These are phyloP conservation scores for Cavia porcellus DNA, from an alignment of 2,113 vertebrate genomes.

Conservation along the genomic window DNA sequence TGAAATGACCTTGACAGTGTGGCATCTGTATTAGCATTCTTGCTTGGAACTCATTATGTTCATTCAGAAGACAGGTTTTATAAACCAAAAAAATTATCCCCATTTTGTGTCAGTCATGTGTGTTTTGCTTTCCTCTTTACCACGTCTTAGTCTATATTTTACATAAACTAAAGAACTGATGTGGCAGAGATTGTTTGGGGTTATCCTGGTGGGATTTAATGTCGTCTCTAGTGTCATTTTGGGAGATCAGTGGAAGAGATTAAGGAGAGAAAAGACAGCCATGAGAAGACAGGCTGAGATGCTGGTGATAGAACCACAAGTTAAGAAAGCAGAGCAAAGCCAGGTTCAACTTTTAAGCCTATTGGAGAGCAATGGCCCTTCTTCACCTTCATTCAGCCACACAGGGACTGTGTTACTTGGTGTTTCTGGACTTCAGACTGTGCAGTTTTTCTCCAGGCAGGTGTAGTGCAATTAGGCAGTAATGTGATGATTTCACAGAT, in stretches of 20 bases:
- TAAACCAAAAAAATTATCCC: neutral
- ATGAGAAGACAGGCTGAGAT: neutral
- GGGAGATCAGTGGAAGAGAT: neutral
- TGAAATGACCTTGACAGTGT: too few relatives aligned
- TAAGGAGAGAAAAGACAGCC: neutral
- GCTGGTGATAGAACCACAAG: neutral
- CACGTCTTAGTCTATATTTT: neutral
- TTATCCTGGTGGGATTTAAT: neutral
- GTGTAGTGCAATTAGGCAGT: too few relatives aligned
- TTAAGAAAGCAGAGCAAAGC: too few relatives aligned
- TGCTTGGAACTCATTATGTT: neutral
- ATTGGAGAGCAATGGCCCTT: too few relatives aligned
- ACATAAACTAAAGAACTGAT: neutral
- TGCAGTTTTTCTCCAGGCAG: too few relatives aligned
- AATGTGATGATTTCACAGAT: too few relatives aligned
- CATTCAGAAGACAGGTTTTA: neutral
- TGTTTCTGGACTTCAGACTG: too few relatives aligned
- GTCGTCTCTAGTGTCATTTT: neutral
- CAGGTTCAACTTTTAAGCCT: too few relatives aligned
- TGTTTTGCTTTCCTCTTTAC: neutral
- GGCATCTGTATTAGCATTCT: too few relatives aligned
- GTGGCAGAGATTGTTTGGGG: neutral
- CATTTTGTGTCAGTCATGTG: neutral
- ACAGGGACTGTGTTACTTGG: too few relatives aligned
- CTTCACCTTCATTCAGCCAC: too few relatives aligned